Conservation (phyloP, 2,113 vertebrate species). For the Blennius ocellaris region DNA sequence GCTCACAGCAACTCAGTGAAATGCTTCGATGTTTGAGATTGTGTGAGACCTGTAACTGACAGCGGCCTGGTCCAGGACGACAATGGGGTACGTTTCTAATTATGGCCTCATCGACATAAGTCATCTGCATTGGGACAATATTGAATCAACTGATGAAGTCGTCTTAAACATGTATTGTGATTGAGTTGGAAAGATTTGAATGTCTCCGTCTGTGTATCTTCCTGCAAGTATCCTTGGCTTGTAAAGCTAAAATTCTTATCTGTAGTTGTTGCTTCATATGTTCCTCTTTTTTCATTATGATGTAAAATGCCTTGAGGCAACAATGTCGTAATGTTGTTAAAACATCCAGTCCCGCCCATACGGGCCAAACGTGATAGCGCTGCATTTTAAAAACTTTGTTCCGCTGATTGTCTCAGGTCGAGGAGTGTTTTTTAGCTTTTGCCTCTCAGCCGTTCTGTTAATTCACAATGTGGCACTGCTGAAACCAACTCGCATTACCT, state of each 20-base stretch:
- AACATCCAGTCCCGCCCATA: neutral
- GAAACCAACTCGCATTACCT: slow-evolving; percentile 35
- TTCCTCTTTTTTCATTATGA: too few species aligned
- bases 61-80: slow-evolving; percentile 11
- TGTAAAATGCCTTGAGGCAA: too few species aligned
- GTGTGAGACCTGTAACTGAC: slow-evolving; percentile 16
- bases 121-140: neutral
- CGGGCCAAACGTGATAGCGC: neutral
- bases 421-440: neutral
- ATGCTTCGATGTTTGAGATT: neutral
- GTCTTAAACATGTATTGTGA: neutral
- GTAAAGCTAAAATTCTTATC: too few species aligned
- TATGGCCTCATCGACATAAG: slow-evolving; percentile 19
- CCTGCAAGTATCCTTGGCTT: too few species aligned
- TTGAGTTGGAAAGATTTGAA: neutral
- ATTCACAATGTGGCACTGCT: slow-evolving; percentile 5
- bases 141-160: neutral
- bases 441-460: neutral
- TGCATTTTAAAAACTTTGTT: neutral
- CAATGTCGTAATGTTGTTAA: neutral
- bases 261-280: too few species aligned
- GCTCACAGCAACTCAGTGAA: neutral
- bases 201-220: too few species aligned
- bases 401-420: neutral
- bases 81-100: slow-evolving; percentile 21